A percentile compares a stretch with the other conserved stretches of the same genome.
Conservation (phyloP, 1,140 invertebrate genomes). For the Drosophila sulfurigaster region DNA sequence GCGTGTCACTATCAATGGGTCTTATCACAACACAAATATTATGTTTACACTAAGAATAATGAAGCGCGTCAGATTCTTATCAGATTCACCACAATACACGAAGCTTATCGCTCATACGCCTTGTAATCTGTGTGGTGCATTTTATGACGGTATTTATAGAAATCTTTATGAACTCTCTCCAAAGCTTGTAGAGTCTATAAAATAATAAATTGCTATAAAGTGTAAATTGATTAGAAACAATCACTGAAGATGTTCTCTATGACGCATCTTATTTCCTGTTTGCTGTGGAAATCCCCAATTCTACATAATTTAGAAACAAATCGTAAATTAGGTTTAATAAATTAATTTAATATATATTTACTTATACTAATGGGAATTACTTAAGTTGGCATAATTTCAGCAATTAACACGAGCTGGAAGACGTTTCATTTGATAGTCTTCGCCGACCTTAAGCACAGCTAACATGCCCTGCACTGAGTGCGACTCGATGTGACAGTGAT, state of each 20-base stretch:
- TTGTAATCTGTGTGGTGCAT: neutral
- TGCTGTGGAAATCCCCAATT: too few relatives aligned
- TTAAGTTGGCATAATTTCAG: constrained; percentile 13
- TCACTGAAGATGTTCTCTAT: neutral
- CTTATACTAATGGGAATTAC: neutral
- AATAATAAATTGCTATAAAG: constrained; percentile 9
- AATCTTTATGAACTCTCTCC: neutral
- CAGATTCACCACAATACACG: neutral
- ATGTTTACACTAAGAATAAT: constrained; percentile 1
- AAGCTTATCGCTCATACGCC: constrained; percentile 2
- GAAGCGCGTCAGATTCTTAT: constrained; percentile 18
- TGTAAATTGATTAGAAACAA: neutral
- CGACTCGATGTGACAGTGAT: constrained; percentile 81
- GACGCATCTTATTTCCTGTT: too few relatives aligned
- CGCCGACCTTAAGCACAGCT: constrained; percentile 86
- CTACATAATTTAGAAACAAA: too few relatives aligned
- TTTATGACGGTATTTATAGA: constrained; percentile 5
- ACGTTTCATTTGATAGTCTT: constrained; percentile 74
- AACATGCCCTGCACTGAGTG: constrained; percentile 86
- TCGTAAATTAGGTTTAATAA: neutral
- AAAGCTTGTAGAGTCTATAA: neutral
- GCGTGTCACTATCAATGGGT: neutral
- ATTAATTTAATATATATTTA: neutral
- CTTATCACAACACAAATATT: neutral
- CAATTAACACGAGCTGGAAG: constrained; percentile 69